Percentiles rank a stretch among this genome's conserved stretches.
These are phyloP conservation scores for Thripadectes ignobilis DNA, from an alignment of 2,797 vertebrate species.

Conservation along the genomic window DNA sequence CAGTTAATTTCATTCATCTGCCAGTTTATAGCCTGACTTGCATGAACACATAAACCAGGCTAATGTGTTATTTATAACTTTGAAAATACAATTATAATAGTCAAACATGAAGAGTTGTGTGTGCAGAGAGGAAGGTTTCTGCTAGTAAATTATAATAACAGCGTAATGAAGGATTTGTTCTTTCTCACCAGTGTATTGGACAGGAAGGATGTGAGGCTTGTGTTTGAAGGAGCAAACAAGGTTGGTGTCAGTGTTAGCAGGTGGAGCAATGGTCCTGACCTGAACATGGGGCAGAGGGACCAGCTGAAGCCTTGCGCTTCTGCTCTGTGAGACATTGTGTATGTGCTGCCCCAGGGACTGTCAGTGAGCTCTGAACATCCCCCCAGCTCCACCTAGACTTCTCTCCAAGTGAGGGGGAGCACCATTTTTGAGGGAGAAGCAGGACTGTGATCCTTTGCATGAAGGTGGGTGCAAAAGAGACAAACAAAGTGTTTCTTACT, in stretches of 20 bases:
- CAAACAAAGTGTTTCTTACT: not conserved
- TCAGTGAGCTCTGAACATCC: not conserved
- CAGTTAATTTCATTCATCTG: constrained; percentile 64
- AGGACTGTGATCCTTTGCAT: not conserved
- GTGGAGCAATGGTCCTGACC: not conserved
- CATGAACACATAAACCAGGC: constrained; percentile 50
- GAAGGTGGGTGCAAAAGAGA: not conserved
- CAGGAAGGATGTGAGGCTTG: not conserved
- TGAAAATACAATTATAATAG: constrained; percentile 45
- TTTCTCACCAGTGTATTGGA: not conserved
- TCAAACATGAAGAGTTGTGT: constrained; percentile 6
- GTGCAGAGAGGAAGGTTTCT: constrained; percentile 20
- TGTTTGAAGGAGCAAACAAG: not conserved
- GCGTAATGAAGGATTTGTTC: not conserved
- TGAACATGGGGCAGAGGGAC: not conserved
- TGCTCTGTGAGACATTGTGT: not conserved
- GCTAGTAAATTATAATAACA: not conserved
- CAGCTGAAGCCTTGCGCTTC: not conserved
- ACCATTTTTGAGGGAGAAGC: not conserved
- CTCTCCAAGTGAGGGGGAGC: not conserved
- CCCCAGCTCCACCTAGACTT: too few relatives aligned
- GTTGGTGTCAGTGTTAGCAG: not conserved
- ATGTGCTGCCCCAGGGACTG: not conserved
- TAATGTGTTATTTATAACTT: constrained; percentile 64
- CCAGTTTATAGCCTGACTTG: constrained; percentile 34